Evolutionary conservation across 2,113 vertebrate genomes (phyloP).

Genomic region (Alexandromys fortis): DNA sequence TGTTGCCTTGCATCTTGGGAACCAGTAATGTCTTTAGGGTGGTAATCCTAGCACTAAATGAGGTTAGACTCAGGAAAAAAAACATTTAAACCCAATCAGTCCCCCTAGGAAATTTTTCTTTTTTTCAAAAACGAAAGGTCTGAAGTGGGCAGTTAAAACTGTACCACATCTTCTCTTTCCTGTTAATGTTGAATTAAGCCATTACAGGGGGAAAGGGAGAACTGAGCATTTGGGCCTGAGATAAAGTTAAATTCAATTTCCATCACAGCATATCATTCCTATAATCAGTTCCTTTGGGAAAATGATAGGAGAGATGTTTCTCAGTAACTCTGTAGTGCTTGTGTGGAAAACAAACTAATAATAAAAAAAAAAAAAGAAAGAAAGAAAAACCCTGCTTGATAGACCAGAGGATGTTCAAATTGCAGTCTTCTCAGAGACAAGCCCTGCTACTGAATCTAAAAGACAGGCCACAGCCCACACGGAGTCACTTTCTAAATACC

Average conservation of each 20-base stretch:
- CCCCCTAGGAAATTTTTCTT: conserved; percentile 76
- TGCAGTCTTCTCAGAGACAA: background rate
- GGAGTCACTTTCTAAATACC: background rate
- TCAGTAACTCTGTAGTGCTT: background rate
- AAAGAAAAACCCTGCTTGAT: background rate
- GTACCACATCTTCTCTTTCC: conserved; percentile 64
- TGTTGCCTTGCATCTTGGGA: conserved; percentile 95
- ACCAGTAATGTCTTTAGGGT: conserved; percentile 94
- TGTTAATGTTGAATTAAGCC: conserved; percentile 67
- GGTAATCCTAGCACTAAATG: conserved; percentile 97
- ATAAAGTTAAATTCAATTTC: conserved; percentile 68
- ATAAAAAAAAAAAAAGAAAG: background rate
- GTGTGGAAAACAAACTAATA: background rate
- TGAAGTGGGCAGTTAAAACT: conserved; percentile 70
- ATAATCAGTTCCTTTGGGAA: conserved; percentile 63
- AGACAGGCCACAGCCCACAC: background rate
- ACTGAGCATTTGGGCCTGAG: conserved; percentile 43
- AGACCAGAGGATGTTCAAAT: background rate
- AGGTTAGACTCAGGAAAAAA: conserved; percentile 96
- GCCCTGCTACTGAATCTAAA: background rate
- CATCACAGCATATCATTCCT: conserved; percentile 51
- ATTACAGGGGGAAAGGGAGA: conserved; percentile 64
- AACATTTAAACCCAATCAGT: conserved; percentile 90
- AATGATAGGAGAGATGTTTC: conserved; percentile 35
- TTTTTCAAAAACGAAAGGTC: conserved; percentile 76